phyloP scores from a whole-genome alignment of 2,113 vertebrate genomes.

The Butorides virescens region DNA sequence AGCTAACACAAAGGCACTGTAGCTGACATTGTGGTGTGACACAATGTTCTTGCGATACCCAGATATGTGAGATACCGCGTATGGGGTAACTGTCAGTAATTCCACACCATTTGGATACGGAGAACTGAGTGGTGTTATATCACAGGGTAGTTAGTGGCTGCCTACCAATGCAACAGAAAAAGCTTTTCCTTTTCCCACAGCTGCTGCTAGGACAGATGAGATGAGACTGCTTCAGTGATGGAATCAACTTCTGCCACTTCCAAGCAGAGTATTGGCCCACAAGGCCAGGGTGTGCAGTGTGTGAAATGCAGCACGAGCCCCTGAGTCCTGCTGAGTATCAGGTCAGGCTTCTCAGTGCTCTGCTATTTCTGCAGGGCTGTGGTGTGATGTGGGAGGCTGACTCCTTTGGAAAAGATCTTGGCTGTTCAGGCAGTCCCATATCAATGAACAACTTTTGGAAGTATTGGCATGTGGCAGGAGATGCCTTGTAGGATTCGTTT shows the following conservation, averaged over 20 bases:
- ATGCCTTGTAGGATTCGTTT: background rate
- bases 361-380: background rate
- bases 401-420: background rate
- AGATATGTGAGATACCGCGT: fast-evolving
- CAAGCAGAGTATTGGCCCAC: background rate
- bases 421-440: background rate
- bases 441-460: background rate
- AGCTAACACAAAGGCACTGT: background rate
- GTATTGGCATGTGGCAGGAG: background rate
- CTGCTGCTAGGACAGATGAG: background rate
- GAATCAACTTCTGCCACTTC: background rate
- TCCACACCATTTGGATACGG: background rate
- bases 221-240: background rate
- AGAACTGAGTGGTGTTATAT: background rate
- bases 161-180: background rate
- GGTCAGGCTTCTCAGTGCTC: background rate
- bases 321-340: background rate
- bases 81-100: background rate
- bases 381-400: background rate
- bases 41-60: background rate
- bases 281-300: background rate
- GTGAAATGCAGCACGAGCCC: background rate
- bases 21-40: background rate
- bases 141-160: background rate
- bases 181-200: background rate